A percentile compares a stretch with the other conserved stretches of the same genome.
phyloP scores from a whole-genome alignment of 37 sponge, comb jelly and placozoan species.

The Lycopodina hypogea region DNA sequence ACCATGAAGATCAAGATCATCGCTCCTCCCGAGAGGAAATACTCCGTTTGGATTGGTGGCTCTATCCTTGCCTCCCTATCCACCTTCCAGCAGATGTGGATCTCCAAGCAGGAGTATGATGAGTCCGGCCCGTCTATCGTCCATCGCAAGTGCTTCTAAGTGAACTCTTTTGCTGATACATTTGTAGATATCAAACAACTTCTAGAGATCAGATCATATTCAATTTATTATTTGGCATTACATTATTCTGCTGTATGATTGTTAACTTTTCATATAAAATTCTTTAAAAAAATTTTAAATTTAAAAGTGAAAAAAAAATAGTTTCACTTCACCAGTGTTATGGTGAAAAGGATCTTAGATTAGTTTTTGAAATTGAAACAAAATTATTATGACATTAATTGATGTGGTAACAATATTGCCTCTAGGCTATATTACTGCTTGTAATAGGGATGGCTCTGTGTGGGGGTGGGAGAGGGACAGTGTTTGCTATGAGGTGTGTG shows the following conservation, averaged over 20 bases:
- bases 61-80: conserved; percentile 98
- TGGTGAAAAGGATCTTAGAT: too few relatives aligned
- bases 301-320: too few relatives aligned
- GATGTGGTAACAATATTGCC: not conserved
- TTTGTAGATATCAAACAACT: not conserved
- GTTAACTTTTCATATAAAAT: too few relatives aligned
- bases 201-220: conserved; percentile 6
- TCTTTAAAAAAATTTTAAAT: too few relatives aligned
- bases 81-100: conserved; percentile 99
- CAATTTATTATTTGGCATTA: not conserved
- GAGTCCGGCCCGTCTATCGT: conserved; percentile 99
- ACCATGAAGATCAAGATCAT: conserved; percentile 99
- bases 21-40: conserved; percentile 99
- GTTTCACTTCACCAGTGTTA: too few relatives aligned
- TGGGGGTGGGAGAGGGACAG: too few relatives aligned
- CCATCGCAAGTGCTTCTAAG: conserved; percentile 99
- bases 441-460: too few relatives aligned
- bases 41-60: conserved; percentile 99
- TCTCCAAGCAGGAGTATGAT: conserved; percentile 99
- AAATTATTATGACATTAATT: too few relatives aligned
- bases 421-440: too few relatives aligned
- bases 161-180: not conserved
- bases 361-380: too few relatives aligned
- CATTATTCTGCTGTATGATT: not conserved
- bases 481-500: not conserved